Percentiles rank a stretch among this genome's conserved stretches.
phyloP scores from a whole-genome alignment of 2,888 invertebrate species.

The Macrosoma leucophasiata region DNA sequence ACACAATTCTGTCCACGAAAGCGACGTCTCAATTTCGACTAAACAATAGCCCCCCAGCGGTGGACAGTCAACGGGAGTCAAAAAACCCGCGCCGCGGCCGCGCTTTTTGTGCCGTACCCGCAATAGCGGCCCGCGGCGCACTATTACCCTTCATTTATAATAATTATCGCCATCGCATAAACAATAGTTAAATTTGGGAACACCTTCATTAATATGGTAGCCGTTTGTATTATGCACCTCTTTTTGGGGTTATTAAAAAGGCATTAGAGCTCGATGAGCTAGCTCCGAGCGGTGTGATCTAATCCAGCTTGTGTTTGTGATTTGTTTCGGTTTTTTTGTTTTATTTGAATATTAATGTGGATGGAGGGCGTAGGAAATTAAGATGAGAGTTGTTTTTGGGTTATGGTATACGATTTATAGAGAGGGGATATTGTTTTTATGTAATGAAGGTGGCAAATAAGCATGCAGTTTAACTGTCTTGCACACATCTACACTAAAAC shows the following conservation, averaged over 20 bases:
- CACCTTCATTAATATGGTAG: conserved; percentile 54
- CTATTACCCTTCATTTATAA: conserved; percentile 50
- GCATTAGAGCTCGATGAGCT: conserved; percentile 35
- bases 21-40: not conserved
- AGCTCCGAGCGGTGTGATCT: not conserved
- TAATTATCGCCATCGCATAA: conserved; percentile 51
- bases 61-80: conserved; percentile 18
- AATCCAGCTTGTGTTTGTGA: conserved; percentile 1
- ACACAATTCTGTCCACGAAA: not conserved
- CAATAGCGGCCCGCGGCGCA: conserved; percentile 23
- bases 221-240: conserved; percentile 19
- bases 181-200: conserved; percentile 50
- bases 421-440: too few relatives aligned
- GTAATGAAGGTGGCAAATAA: too few relatives aligned
- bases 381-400: too few relatives aligned
- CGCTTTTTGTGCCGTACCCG: conserved; percentile 8
- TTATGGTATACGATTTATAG: too few relatives aligned
- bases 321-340: too few relatives aligned
- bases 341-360: too few relatives aligned
- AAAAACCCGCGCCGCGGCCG: conserved; percentile 14
- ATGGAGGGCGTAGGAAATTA: too few relatives aligned
- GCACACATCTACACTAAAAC: too few relatives aligned
- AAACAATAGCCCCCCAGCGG: conserved; percentile 2
- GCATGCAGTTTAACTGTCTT: too few relatives aligned
- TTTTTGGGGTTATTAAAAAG: conserved; percentile 44